Evolutionary conservation across 2,888 invertebrate species (phyloP), one percentile per base, ranked within the genome.

Genomic region (Rotaria macrura): DNA sequence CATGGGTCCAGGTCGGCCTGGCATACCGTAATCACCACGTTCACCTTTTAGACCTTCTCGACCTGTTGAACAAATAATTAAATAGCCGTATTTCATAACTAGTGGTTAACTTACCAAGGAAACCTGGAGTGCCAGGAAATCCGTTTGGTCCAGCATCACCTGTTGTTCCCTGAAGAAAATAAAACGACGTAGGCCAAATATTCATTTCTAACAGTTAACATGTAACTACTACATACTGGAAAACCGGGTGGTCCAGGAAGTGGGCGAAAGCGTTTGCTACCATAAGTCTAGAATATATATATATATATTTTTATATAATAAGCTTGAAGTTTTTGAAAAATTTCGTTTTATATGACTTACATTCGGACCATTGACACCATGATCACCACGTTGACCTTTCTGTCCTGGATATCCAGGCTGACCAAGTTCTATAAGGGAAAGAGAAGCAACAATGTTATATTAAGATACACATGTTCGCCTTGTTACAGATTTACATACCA

Each of bases 131-230:
- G 40, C 86, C 86, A 17, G 57, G 49, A 55, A 38, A 84, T 49
- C 86, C 86, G 12, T 79, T 74, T 57, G 40, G 79, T 38, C 86
- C 86, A 23, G 20, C 25, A 23, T 86, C 74, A 55, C 86, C 86
- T 40, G 79, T 23, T 12, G 43, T 79, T 43, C 79, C 79, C 79
- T 79, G n/a, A n/a, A 43, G 10, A 79, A 17, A 79, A 9, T 4
- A 10, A 40, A 17, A 79, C 2, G 34, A 7, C 1, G 12, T 38
- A 12, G 43, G n/a, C n/a, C n/a, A 65, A 14, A 43, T 43, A 12
- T n/a, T 79, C 43, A 34, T 7, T 7, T 38, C 5, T 65, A 34
- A 34, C 0, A 20, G 1, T 65, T 4, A 65, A 38, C 20, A 65
- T 34, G 14, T 3, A 65, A 34, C 3, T 65, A 65, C 40, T 65